phyloP scores from a whole-genome alignment of 2,113 vertebrate genomes.

The Mustela nigripes region DNA sequence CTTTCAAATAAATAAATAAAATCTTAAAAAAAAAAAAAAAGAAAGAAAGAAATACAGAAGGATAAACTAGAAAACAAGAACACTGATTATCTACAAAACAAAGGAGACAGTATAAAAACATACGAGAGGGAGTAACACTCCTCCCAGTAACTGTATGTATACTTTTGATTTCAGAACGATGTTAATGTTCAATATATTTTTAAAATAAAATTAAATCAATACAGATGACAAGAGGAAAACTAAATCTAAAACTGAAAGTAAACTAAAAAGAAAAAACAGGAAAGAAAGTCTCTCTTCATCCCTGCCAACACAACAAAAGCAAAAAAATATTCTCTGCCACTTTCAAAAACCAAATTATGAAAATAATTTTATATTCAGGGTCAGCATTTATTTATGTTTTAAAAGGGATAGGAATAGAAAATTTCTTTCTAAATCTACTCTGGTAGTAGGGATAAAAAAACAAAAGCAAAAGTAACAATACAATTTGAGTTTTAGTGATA shows the following conservation, averaged over 20 bases:
- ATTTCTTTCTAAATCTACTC: conserved; percentile 1
- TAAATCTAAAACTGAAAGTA: background rate
- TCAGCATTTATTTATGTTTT: background rate
- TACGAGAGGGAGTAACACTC: background rate
- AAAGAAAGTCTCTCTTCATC: background rate
- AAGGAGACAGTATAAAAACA: background rate
- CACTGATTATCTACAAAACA: background rate
- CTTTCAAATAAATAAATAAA: too few species aligned
- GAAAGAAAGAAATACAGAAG: background rate
- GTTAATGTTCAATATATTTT: background rate
- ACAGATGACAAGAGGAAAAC: background rate
- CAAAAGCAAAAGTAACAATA: background rate
- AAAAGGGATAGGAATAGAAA: background rate
- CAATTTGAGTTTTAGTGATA: background rate
- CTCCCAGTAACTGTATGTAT: background rate
- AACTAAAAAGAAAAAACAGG: background rate
- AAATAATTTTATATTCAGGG: background rate
- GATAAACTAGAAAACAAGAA: background rate
- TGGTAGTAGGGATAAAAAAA: background rate
- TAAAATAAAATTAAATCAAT: background rate
- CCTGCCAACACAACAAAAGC: background rate
- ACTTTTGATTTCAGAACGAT: background rate
- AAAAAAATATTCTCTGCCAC: background rate
- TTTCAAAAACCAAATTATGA: conserved; percentile 13
- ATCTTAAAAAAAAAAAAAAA: too few species aligned